Evolutionary conservation across 2,888 invertebrate genomes (phyloP).

Genomic region (Leptopilina myrica): DNA sequence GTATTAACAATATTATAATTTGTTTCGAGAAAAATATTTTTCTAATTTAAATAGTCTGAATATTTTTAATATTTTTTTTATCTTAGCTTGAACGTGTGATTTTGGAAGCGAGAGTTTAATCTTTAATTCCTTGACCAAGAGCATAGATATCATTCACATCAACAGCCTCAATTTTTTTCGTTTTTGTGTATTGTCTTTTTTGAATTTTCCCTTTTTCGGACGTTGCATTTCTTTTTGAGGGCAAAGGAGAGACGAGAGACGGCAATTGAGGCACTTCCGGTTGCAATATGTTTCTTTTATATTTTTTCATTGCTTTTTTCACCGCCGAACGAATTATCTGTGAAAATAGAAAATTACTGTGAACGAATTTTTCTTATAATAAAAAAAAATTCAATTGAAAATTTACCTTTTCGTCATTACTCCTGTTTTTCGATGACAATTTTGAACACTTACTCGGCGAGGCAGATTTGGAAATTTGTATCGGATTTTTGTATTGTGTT

Average conservation of each 20-base stretch:
- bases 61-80: neutral
- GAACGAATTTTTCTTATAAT: no score
- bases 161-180: constrained; percentile 58
- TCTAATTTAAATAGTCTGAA: neutral
- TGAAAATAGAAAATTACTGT: constrained; percentile 26
- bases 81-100: neutral
- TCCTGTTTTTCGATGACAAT: constrained; percentile 55
- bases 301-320: constrained; percentile 66
- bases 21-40: neutral
- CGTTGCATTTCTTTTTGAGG: constrained; percentile 48
- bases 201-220: constrained; percentile 59
- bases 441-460: constrained; percentile 41
- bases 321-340: constrained; percentile 65
- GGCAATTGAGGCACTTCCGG: constrained; percentile 56
- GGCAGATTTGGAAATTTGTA: constrained; percentile 49
- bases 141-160: constrained; percentile 70
- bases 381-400: no score
- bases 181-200: constrained; percentile 59
- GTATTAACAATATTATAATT: constrained; percentile 16
- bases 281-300: constrained; percentile 61
- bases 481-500: neutral
- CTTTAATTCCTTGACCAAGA: constrained; percentile 66
- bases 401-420: constrained; percentile 62
- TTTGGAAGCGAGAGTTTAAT: constrained; percentile 47
- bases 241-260: constrained; percentile 53